Conservation (phyloP, 1,140 invertebrate species). For the Achroia grisella region DNA sequence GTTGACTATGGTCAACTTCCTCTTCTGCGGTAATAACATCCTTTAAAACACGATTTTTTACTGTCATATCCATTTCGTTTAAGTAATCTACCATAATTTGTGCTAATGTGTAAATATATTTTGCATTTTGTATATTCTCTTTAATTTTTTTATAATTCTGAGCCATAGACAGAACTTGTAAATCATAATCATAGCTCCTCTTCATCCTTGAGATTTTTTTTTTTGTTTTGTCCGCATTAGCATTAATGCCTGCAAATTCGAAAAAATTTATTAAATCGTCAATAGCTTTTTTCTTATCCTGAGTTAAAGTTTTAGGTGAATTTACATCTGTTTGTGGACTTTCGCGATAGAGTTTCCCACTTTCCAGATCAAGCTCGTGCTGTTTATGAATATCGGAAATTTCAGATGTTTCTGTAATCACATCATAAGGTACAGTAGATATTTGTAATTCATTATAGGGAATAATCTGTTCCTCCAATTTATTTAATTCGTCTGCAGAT, state of each 20-base stretch:
- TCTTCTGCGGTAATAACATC: conserved; percentile 41
- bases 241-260: conserved; percentile 28
- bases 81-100: conserved; percentile 40
- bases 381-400: conserved; percentile 7
- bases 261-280: conserved; percentile 59
- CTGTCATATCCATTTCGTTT: conserved; percentile 37
- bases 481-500: conserved; percentile 45
- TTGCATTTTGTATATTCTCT: conserved; percentile 35
- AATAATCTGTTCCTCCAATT: conserved; percentile 66
- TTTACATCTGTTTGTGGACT: conserved; percentile 17
- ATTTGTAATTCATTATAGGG: conserved; percentile 25
- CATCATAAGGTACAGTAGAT: not conserved
- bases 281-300: conserved; percentile 47
- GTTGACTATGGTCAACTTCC: conserved; percentile 34
- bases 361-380: conserved; percentile 15
- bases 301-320: conserved; percentile 14
- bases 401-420: conserved; percentile 5
- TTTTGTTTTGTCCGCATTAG: not conserved
- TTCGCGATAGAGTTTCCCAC: conserved; percentile 16
- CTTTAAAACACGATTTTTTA: conserved; percentile 29
- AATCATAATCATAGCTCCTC: conserved; percentile 38
- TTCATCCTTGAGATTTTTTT: conserved; percentile 15
- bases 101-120: conserved; percentile 33
- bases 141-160: conserved; percentile 36
- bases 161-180: conserved; percentile 26